phyloP scores from a whole-genome alignment of 2,888 invertebrate genomes.

The Parnassius mnemosyne region DNA sequence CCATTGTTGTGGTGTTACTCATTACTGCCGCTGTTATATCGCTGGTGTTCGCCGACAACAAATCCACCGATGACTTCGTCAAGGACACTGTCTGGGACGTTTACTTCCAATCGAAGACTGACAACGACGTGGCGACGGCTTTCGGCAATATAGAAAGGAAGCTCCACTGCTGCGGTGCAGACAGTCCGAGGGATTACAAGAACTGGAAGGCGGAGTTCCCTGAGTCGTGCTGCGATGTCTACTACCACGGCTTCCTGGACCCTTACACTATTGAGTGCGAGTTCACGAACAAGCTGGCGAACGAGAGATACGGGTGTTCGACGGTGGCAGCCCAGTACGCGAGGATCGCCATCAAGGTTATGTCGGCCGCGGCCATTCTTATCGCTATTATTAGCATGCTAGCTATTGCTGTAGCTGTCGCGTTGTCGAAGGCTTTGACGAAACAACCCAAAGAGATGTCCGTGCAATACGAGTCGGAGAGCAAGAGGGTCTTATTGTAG shows the following conservation, averaged over 20 bases:
- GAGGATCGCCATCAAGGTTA: conserved; percentile 53
- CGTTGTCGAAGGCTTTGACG: conserved; percentile 46
- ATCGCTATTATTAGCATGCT: conserved; percentile 55
- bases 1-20: conserved; percentile 47
- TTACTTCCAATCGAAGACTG: conserved; percentile 55
- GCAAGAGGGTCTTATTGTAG: conserved; percentile 62
- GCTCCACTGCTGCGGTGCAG: conserved; percentile 68
- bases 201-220: conserved; percentile 65
- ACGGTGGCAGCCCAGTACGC: conserved; percentile 63
- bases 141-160: conserved; percentile 62
- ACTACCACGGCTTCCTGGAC: conserved; percentile 63
- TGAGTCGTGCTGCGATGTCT: conserved; percentile 65
- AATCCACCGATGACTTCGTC: conserved; percentile 59
- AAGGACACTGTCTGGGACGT: conserved; percentile 69
- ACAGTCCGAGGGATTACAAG: conserved; percentile 66
- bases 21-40: conserved; percentile 52
- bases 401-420: conserved; percentile 47
- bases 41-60: conserved; percentile 58
- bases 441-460: conserved; percentile 45
- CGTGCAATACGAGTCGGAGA: conserved; percentile 58
- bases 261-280: conserved; percentile 60
- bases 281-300: conserved; percentile 66
- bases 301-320: conserved; percentile 66
- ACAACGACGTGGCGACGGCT: conserved; percentile 45
- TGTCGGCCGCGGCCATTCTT: conserved; percentile 54